Evolutionary conservation across 2,797 vertebrate species (phyloP), one percentile per base, ranked within the genome.

Genomic region (Sardinella longiceps): DNA sequence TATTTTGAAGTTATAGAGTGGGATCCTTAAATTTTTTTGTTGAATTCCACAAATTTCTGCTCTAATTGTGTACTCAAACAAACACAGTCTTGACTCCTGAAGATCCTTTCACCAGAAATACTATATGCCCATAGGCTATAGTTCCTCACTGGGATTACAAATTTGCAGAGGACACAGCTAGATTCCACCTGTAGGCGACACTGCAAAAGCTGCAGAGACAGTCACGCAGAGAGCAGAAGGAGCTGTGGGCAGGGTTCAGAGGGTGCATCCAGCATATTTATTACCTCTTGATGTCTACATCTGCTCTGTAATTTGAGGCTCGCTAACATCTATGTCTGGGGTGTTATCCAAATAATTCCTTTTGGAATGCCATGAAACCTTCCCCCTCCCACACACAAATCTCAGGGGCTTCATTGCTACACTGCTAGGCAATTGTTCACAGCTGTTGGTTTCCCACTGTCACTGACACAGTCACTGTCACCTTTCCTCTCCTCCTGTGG

Each of bases 231-330:
- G 10, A 37, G 63, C 28, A 33, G 3, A 25, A 30, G 60, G 0
- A 63, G 2, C 63, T 15, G 30, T 70, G 63, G 1, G 18, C 1
- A 66, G 14, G 10, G 9, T 63, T 63, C 60, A 63, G 60, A 33
- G 56, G 56, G 63, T 66, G 28, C 11, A 33, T 30, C 28, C 20
- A 15, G 5, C 11, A 66, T 66, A 30, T 66, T 66, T 66, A 66
- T 66, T 66, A 25, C 63, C 28, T 33, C 63, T 66, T 70, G 63
- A 70, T 70, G 28, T 70, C 60, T 70, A 33, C 63, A 70, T 63
- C 60, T 63, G 28, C 12, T 37, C 63, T 70, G 28, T 66, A 66
- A 66, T 66, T 33, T 66, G 63, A 70, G 63, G 4, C 63, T 15
- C 12, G 33, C 12, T 33, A 3, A n/a, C 60, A 3, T 12, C 15